Conservation (phyloP, 2,113 vertebrate species). For the Tragelaphus buxtoni region DNA sequence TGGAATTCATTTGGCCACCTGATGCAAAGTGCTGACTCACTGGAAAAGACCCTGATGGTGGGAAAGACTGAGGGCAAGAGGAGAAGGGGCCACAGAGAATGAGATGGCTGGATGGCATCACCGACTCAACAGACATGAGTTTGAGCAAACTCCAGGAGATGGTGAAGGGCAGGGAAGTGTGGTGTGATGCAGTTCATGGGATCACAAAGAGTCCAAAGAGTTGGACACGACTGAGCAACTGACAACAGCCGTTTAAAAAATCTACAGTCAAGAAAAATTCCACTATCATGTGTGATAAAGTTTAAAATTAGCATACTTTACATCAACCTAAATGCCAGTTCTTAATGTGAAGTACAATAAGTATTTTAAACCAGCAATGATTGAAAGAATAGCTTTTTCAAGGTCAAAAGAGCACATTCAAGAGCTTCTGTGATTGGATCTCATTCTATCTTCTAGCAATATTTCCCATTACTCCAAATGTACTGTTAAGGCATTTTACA, state of each 20-base stretch:
- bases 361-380: conserved; percentile 17
- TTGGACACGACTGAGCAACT: not conserved
- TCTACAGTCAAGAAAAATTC: not conserved
- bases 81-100: not conserved
- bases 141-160: not conserved
- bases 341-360: conserved; percentile 3
- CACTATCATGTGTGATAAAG: not conserved
- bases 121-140: not conserved
- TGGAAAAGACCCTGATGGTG: not conserved
- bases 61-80: not conserved
- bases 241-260: conserved; percentile 17
- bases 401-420: conserved; percentile 18
- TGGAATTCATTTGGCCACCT: not conserved
- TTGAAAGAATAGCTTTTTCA: not conserved
- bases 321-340: not conserved
- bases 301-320: conserved; percentile 18
- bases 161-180: not conserved
- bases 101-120: not conserved
- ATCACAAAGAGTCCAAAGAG: not conserved
- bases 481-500: not conserved
- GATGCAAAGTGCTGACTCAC: not conserved
- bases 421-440: not conserved
- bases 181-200: not conserved
- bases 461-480: not conserved
- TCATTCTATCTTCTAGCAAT: not conserved